phyloP scores from a whole-genome alignment of 2,113 vertebrate species.

The Guaruba guarouba region DNA sequence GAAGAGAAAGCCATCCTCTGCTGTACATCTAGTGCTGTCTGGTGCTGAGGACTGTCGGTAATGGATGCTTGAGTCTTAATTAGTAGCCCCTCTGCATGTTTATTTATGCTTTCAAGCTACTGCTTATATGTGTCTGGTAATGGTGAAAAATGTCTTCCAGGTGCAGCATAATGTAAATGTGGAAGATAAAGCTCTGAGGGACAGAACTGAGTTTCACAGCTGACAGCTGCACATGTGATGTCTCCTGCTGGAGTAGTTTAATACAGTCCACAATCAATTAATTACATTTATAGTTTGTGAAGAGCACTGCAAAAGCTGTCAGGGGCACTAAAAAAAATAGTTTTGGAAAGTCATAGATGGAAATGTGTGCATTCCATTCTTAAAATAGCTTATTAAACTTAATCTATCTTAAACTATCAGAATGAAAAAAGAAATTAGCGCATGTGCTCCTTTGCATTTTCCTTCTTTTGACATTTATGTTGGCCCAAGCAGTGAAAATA shows the following conservation, averaged over 20 bases:
- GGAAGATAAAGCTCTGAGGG: constrained; percentile 20
- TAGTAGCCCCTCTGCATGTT: constrained; percentile 17
- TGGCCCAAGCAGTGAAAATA: not conserved
- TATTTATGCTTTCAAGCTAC: constrained; percentile 27
- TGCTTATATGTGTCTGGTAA: constrained; percentile 21
- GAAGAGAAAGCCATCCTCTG: not conserved
- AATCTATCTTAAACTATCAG: not conserved
- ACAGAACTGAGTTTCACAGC: constrained; percentile 3
- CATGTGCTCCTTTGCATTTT: not conserved
- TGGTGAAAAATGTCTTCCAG: constrained; percentile 55
- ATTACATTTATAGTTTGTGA: not conserved
- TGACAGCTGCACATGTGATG: constrained; percentile 51
- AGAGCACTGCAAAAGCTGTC: not conserved
- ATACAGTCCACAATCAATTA: constrained; percentile 42
- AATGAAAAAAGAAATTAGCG: not conserved
- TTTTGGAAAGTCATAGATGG: not conserved
- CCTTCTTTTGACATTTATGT: constrained; percentile 10
- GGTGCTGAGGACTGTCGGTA: not conserved
- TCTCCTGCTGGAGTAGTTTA: constrained; percentile 27
- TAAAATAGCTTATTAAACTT: not conserved
- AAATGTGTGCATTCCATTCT: not conserved
- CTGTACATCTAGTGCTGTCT: not conserved
- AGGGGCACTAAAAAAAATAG: not conserved
- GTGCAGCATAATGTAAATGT: constrained; percentile 30
- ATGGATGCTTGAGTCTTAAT: not conserved